Conservation (phyloP, 2,888 invertebrate species). For the Argyresthia goedartella region DNA sequence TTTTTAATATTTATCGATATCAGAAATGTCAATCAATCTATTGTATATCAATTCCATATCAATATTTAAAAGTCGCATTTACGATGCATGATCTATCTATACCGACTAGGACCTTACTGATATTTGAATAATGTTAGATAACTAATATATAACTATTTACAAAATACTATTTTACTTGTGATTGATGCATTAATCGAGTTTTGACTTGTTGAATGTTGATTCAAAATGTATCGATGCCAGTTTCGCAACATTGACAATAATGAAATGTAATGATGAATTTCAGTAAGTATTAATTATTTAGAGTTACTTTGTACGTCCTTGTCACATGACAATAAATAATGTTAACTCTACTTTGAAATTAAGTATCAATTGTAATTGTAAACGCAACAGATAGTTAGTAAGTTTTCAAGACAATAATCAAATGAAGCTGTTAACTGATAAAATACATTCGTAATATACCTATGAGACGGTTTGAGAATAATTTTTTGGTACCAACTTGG, state of each 20-base stretch:
- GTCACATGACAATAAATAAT: constrained; percentile 4
- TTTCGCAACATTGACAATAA: constrained; percentile 34
- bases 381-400: constrained; percentile 6
- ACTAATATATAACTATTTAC: constrained; percentile 3
- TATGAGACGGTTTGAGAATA: neutral
- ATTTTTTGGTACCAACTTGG: neutral
- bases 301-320: constrained; percentile 5
- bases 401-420: neutral
- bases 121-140: neutral
- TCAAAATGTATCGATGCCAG: too few relatives aligned
- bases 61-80: constrained; percentile 34
- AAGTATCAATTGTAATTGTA: constrained; percentile 1
- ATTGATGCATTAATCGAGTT: too few relatives aligned
- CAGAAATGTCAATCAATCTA: constrained; percentile 42
- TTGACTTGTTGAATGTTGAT: too few relatives aligned
- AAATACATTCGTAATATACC: neutral
- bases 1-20: constrained; percentile 30
- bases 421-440: neutral
- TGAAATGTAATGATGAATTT: constrained; percentile 12
- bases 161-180: neutral
- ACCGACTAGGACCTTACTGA: constrained; percentile 20
- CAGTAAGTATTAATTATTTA: neutral
- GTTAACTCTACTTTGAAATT: constrained; percentile 6
- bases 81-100: constrained; percentile 30
- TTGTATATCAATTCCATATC: constrained; percentile 66